Evolutionary conservation across 2,113 vertebrate genomes (phyloP), one percentile per base, ranked within the genome.

Genomic region (Onychorhynchus coronatus): DNA sequence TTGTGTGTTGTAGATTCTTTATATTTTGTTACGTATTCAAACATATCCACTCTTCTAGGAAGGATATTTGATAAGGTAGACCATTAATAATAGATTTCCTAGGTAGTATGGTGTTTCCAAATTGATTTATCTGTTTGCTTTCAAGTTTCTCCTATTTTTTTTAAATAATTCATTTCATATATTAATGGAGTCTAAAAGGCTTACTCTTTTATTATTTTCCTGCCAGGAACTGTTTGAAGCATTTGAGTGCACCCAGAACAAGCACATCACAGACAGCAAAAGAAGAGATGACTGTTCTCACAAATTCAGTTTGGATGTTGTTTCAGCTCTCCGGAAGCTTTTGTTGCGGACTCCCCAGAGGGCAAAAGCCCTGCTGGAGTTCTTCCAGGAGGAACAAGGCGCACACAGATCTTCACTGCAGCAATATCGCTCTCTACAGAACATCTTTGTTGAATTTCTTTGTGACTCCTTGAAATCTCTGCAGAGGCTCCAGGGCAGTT

Each of bases 221-320:
- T 89, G 1, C 66, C 93, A 99, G 99, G 99, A 99, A 63, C 95
- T 99, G 16, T 99, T 98, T 27, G 97, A 97, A 88, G 97, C 97
- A 12, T 99, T 99, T 96, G 87, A 98, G 65, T 94, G 95, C 72
- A 81, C 63, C 4, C 98, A 93, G 87, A 97, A 70, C 79, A 95
- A 93, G 41, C 52, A 44, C 28, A 11, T 62, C 49, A 53, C 91
- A 76, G 96, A 97, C 2, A 63, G 88, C 85, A 94, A 63, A 68
- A 98, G 90, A 76, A 88, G 67, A 39, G 93, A 97, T 70, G 95
- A n/a, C 27, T 91, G 71, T 62, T 27, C 81, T 39, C 96, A 44
- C 61, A 90, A 18, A 63, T 97, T 98, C 82, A 98, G 98, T 78
- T 79, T 97, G 27, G 92, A 97, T 49, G 98, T 98, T 50, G 90